These are phyloP conservation scores for Nebria brevicollis DNA, from an alignment of 2,888 invertebrate genomes.

Conservation along the genomic window DNA sequence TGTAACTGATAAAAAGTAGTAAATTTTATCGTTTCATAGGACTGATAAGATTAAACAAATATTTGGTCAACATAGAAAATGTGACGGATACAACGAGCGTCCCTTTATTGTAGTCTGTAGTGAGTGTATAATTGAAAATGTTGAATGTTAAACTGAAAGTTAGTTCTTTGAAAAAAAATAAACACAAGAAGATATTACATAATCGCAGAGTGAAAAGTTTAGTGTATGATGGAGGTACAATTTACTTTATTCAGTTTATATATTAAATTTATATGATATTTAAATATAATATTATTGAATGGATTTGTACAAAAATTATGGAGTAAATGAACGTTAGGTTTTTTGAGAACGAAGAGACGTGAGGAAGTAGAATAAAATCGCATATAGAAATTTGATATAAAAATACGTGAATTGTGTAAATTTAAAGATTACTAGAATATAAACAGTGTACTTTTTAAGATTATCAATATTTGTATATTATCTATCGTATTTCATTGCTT, in stretches of 20 bases:
- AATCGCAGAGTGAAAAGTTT: constrained; percentile 39
- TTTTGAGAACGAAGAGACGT: no score
- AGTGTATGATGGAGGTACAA: constrained; percentile 30
- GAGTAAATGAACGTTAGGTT: no score
- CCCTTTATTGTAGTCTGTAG: constrained; percentile 4
- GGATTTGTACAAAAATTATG: no score
- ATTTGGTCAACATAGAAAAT: constrained; percentile 22
- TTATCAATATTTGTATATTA: no score
- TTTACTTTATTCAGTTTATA: not conserved
- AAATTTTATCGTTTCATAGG: constrained; percentile 7
- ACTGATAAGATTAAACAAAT: constrained; percentile 27
- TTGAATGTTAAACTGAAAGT: constrained; percentile 42
- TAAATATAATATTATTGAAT: no score
- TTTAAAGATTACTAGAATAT: no score
- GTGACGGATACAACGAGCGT: not conserved
- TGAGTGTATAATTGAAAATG: constrained; percentile 6
- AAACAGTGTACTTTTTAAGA: no score
- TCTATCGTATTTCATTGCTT: no score
- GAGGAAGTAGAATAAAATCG: no score
- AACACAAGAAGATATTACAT: constrained; percentile 21
- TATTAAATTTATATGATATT: not conserved
- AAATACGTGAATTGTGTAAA: no score
- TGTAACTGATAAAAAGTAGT: not conserved
- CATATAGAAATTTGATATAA: no score
- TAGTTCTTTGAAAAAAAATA: constrained; percentile 27